Evolutionary conservation across 2,888 invertebrate species (phyloP).

Genomic region (Drosophila subsilvestris): DNA sequence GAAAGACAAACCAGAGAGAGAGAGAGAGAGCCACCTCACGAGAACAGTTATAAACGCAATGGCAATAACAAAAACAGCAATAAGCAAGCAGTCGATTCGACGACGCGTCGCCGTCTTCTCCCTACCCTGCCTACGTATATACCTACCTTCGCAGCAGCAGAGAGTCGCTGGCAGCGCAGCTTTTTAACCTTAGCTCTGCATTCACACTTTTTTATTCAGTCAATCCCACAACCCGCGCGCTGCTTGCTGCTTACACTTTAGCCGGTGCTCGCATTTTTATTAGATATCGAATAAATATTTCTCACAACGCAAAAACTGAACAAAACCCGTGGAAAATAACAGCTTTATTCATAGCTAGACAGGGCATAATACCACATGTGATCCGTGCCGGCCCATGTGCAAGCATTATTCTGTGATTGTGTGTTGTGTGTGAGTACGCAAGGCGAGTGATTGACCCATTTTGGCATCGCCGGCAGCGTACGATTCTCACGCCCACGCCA

Average conservation of each 20-base stretch:
- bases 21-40: slow-evolving; percentile 40
- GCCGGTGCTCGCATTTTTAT: slow-evolving; percentile 30
- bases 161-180: slow-evolving; percentile 36
- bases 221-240: slow-evolving; percentile 63
- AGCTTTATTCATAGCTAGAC: slow-evolving; percentile 32
- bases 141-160: slow-evolving; percentile 1
- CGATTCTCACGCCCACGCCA: slow-evolving; percentile 33
- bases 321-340: slow-evolving; percentile 20
- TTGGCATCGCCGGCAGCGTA: slow-evolving; percentile 41
- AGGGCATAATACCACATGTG: slow-evolving; percentile 53
- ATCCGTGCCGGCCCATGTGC: slow-evolving; percentile 41
- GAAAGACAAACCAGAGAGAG: slow-evolving; percentile 28
- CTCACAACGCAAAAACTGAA: slow-evolving; percentile 37
- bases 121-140: slow-evolving; percentile 2
- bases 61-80: slow-evolving; percentile 15
- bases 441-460: slow-evolving; percentile 69
- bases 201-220: slow-evolving; percentile 63
- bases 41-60: slow-evolving; percentile 42
- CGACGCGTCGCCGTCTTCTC: slow-evolving; percentile 14
- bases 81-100: slow-evolving; percentile 3
- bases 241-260: slow-evolving; percentile 46
- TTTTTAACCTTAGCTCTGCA: slow-evolving; percentile 70
- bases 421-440: slow-evolving; percentile 31
- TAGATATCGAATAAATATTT: slow-evolving; percentile 42
- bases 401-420: slow-evolving; percentile 21